phyloP scores from a whole-genome alignment of 2,113 vertebrate genomes.

The Oryzias woworae region DNA sequence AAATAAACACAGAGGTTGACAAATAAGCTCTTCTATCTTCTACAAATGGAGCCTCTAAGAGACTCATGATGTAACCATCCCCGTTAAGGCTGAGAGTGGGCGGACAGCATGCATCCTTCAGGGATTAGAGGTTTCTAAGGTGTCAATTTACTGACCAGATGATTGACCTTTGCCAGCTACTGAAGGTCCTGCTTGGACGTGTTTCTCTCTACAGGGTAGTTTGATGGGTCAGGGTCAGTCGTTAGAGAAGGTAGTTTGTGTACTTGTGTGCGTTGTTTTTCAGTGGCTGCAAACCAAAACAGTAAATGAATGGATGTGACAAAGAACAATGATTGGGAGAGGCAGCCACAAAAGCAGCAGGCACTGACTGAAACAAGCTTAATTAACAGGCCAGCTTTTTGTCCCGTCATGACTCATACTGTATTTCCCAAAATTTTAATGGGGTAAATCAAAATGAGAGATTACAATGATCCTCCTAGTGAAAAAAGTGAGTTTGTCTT shows the following conservation, averaged over 20 bases:
- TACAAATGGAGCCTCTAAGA: constrained; percentile 33
- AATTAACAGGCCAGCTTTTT: constrained; percentile 40
- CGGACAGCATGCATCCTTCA: constrained; percentile 44
- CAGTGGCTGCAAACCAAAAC: constrained; percentile 33
- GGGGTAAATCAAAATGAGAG: constrained; percentile 1
- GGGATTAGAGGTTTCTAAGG: constrained; percentile 61
- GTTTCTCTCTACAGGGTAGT: constrained; percentile 15
- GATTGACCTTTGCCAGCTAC: constrained; percentile 60
- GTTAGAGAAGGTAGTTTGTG: constrained; percentile 6
- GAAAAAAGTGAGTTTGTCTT: background rate
- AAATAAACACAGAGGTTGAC: background rate
- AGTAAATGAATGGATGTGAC: constrained; percentile 43
- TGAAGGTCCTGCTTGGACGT: constrained; percentile 28
- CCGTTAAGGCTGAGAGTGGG: constrained; percentile 60
- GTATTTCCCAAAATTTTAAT: constrained; percentile 6
- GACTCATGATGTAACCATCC: constrained; percentile 48
- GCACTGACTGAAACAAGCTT: constrained; percentile 31
- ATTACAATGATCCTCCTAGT: no score
- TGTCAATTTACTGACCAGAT: constrained; percentile 64
- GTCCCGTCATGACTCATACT: constrained; percentile 4
- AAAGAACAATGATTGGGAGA: constrained; percentile 33
- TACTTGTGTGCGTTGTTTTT: constrained; percentile 15
- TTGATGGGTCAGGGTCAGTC: constrained; percentile 29
- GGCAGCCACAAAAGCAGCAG: constrained; percentile 36
- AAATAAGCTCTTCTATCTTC: background rate